These are phyloP conservation scores for Aramus guarauna DNA, from an alignment of 2,113 vertebrate species.

Conservation along the genomic window DNA sequence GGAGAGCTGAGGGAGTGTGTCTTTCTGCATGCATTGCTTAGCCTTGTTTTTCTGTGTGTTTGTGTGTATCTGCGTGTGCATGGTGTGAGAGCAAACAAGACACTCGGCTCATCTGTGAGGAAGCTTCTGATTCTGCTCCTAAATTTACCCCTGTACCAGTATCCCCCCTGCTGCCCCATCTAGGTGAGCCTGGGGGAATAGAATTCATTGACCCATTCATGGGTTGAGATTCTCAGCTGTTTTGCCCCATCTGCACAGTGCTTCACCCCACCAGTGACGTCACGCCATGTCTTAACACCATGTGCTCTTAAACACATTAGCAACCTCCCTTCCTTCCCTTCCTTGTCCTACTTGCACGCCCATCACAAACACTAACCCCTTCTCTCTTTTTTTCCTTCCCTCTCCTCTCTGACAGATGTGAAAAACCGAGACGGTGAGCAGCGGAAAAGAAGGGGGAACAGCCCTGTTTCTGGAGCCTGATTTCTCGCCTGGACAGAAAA, in stretches of 20 bases:
- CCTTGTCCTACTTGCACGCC: neutral
- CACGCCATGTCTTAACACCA: constrained; percentile 43
- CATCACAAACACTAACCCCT: constrained; percentile 31
- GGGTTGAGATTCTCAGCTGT: neutral
- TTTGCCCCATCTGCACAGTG: constrained; percentile 5
- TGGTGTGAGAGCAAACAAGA: constrained; percentile 2
- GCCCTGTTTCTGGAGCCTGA: constrained; percentile 77
- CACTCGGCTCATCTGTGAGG: neutral
- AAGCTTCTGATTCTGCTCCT: neutral
- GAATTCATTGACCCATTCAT: neutral
- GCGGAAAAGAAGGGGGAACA: constrained; percentile 73
- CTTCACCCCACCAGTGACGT: constrained; percentile 54
- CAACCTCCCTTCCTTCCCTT: constrained; percentile 11
- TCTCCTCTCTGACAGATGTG: constrained; percentile 82
- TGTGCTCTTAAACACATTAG: constrained; percentile 36
- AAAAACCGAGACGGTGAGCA: constrained; percentile 95
- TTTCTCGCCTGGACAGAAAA: constrained; percentile 72
- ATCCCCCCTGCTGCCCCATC: neutral
- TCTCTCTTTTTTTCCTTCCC: neutral
- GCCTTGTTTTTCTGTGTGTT: constrained; percentile 2
- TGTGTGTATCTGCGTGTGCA: neutral
- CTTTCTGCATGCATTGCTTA: constrained; percentile 26
- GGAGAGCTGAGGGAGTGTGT: neutral
- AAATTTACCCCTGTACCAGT: neutral
- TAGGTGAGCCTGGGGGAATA: neutral